Conservation (phyloP, 2,888 invertebrate species). For the Netelia inedita region DNA sequence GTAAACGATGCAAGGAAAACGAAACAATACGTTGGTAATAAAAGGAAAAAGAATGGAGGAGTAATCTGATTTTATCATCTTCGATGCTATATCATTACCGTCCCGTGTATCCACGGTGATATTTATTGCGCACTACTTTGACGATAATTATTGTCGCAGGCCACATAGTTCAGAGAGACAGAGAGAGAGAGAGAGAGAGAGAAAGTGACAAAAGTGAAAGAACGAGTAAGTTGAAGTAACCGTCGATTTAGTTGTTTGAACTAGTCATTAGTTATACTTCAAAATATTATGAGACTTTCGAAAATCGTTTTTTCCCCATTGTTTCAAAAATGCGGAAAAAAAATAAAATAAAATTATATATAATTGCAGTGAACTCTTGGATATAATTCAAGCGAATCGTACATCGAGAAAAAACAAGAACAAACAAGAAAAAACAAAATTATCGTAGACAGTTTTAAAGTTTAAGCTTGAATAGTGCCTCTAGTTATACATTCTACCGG, state of each 20-base stretch:
- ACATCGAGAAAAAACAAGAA: constrained; percentile 59
- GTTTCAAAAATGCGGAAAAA: constrained; percentile 17
- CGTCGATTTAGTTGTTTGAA: constrained; percentile 62
- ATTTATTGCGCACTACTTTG: constrained; percentile 67
- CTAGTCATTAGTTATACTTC: constrained; percentile 57
- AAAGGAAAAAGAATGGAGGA: constrained; percentile 36
- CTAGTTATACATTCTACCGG: constrained; percentile 80
- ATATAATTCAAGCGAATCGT: constrained; percentile 68
- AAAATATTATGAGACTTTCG: constrained; percentile 30
- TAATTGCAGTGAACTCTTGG: constrained; percentile 64
- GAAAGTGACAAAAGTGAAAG: constrained; percentile 36
- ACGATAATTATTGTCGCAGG: constrained; percentile 62
- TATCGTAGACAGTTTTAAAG: constrained; percentile 68
- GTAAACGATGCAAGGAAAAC: neutral
- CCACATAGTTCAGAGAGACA: constrained; percentile 40
- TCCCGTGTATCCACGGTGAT: constrained; percentile 63
- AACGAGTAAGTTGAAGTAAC: constrained; percentile 46
- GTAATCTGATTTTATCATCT: constrained; percentile 64
- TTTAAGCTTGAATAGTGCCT: constrained; percentile 84
- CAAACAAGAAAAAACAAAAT: neutral
- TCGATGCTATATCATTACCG: constrained; percentile 62
- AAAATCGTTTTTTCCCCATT: constrained; percentile 11
- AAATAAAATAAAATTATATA: constrained; percentile 28
- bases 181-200: constrained; percentile 3
- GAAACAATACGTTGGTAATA: constrained; percentile 18